Conservation (phyloP, 2,797 vertebrate genomes). For the Australoheros facetus region DNA sequence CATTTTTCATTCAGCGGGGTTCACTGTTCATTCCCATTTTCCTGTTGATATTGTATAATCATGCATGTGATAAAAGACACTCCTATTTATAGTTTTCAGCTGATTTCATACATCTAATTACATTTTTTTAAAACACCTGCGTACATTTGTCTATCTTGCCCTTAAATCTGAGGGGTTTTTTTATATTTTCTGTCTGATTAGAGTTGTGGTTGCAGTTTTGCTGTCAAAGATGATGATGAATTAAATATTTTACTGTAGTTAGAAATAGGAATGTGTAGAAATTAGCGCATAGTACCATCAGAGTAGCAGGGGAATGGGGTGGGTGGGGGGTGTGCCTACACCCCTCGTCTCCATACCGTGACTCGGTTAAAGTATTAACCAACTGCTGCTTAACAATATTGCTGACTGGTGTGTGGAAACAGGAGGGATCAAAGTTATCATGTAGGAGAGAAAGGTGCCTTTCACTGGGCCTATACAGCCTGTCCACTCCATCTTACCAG, state of each 20-base stretch:
- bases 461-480: constrained; percentile 78
- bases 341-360: constrained; percentile 41
- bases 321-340: neutral
- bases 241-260: neutral
- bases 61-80: neutral
- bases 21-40: neutral
- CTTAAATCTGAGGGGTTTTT: constrained; percentile 1
- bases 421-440: constrained; percentile 85
- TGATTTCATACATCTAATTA: neutral
- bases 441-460: constrained; percentile 80
- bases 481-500: constrained; percentile 82
- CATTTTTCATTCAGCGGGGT: neutral
- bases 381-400: constrained; percentile 83
- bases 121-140: neutral
- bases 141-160: neutral
- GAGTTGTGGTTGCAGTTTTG: neutral
- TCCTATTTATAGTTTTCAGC: neutral
- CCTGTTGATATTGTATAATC: neutral
- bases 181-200: neutral
- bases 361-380: constrained; percentile 83
- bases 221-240: neutral
- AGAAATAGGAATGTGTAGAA: neutral
- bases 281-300: neutral
- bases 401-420: constrained; percentile 84
- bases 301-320: neutral